Percentiles rank a stretch among this genome's conserved stretches.
Conservation (phyloP, 2,888 invertebrate species). For the Atrina japonica region DNA sequence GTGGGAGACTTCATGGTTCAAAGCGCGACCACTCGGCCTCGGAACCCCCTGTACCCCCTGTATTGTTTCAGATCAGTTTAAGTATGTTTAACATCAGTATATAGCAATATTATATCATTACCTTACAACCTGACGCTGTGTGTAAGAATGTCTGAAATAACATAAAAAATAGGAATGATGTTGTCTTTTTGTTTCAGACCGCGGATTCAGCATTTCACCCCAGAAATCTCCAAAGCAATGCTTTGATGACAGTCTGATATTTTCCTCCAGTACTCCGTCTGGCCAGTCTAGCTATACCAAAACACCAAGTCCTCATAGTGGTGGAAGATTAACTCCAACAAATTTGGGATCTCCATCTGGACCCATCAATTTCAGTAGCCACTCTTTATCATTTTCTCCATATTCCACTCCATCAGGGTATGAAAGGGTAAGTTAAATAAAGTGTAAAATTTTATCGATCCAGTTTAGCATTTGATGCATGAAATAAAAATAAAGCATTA, state of each 20-base stretch:
- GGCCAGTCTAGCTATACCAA: conserved; percentile 55
- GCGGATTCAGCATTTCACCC: conserved; percentile 67
- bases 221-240: conserved; percentile 44
- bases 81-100: no score
- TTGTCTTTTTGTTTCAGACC: conserved; percentile 64
- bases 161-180: no score
- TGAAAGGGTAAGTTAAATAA: conserved; percentile 61
- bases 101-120: no score
- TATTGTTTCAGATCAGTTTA: no score
- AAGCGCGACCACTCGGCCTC: no score
- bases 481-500: background rate
- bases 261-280: conserved; percentile 48
- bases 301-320: conserved; percentile 48
- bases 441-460: no score
- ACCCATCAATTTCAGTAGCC: conserved; percentile 43
- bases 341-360: conserved; percentile 48
- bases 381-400: conserved; percentile 48
- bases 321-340: conserved; percentile 56
- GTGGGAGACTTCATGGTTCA: no score
- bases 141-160: no score
- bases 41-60: no score
- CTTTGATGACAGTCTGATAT: conserved; percentile 47
- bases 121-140: no score
- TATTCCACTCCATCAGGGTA: conserved; percentile 47
- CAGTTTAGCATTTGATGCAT: no score